Evolutionary conservation across 1,140 invertebrate species (phyloP).

Genomic region (Musca domestica): DNA sequence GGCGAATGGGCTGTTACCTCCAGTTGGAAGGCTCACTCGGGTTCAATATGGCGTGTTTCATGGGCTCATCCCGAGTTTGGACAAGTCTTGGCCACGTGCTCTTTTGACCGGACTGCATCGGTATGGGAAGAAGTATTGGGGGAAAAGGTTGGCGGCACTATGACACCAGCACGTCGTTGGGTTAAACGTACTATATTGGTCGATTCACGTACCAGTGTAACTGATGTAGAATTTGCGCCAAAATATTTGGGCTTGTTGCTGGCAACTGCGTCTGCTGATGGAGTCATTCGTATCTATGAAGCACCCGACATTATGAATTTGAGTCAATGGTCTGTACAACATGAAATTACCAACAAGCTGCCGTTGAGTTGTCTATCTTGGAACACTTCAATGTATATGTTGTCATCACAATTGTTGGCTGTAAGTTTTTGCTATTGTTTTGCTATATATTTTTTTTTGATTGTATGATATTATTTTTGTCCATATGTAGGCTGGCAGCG

Average conservation of each 20-base stretch:
- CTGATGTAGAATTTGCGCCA: slow-evolving; percentile 96
- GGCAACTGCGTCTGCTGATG: slow-evolving; percentile 86
- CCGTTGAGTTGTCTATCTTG: slow-evolving; percentile 89
- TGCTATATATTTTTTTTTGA: not conserved
- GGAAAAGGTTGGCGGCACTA: slow-evolving; percentile 70
- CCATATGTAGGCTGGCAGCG: slow-evolving; percentile 53
- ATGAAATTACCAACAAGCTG: slow-evolving; percentile 88
- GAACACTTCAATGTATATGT: slow-evolving; percentile 86
- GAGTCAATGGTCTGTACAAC: slow-evolving; percentile 94
- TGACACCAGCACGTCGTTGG: slow-evolving; percentile 80
- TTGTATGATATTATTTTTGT: slow-evolving; percentile 13
- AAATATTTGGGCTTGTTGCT: slow-evolving; percentile 91
- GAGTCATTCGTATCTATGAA: slow-evolving; percentile 94
- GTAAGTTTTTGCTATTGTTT: slow-evolving; percentile 61
- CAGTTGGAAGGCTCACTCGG: slow-evolving; percentile 95
- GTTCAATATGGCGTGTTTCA: slow-evolving; percentile 97
- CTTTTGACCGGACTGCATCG: slow-evolving; percentile 93
- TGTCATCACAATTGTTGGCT: slow-evolving; percentile 85
- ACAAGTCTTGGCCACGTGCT: slow-evolving; percentile 95
- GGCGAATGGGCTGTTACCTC: slow-evolving; percentile 84
- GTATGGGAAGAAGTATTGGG: slow-evolving; percentile 97
- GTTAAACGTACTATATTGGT: slow-evolving; percentile 89
- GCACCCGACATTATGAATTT: slow-evolving; percentile 98
- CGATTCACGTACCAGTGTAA: slow-evolving; percentile 85
- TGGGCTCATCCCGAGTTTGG: slow-evolving; percentile 98